Evolutionary conservation across 2,888 invertebrate genomes (phyloP).

Genomic region (Trichopria drosophilae): DNA sequence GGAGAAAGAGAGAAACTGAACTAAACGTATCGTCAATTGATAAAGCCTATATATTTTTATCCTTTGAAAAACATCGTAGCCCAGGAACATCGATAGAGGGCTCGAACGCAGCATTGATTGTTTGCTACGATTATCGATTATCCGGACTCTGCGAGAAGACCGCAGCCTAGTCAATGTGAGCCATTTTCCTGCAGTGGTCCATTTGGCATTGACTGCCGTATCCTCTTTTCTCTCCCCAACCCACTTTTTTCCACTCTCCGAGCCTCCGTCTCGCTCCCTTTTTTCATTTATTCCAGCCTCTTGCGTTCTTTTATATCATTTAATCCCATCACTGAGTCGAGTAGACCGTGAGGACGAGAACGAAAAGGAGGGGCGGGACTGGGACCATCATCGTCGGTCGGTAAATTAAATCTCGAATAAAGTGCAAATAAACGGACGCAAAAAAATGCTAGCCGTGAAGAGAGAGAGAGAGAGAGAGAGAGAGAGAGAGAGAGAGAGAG

Average conservation of each 20-base stretch:
- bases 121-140: conserved; percentile 30
- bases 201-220: conserved; percentile 23
- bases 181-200: conserved; percentile 22
- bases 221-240: conserved; percentile 29
- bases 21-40: too few relatives aligned
- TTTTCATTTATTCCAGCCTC: too few relatives aligned
- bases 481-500: conserved; percentile 23
- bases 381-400: conserved; percentile 48
- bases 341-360: conserved; percentile 33
- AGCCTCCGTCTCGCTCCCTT: conserved; percentile 24
- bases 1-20: too few relatives aligned
- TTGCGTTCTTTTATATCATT: conserved; percentile 39
- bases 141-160: conserved; percentile 7
- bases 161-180: conserved; percentile 6
- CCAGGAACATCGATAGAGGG: not conserved
- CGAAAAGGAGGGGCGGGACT: conserved; percentile 39
- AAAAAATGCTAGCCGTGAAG: conserved; percentile 20
- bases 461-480: too few relatives aligned
- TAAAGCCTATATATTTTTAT: too few relatives aligned
- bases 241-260: conserved; percentile 20
- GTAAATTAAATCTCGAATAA: conserved; percentile 58
- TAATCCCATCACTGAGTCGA: conserved; percentile 48
- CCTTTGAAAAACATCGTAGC: too few relatives aligned
- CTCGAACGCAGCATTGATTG: too few relatives aligned
- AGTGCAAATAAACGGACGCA: conserved; percentile 55